Conservation (phyloP, 2,888 invertebrate species). For the Branchellion lobata region DNA sequence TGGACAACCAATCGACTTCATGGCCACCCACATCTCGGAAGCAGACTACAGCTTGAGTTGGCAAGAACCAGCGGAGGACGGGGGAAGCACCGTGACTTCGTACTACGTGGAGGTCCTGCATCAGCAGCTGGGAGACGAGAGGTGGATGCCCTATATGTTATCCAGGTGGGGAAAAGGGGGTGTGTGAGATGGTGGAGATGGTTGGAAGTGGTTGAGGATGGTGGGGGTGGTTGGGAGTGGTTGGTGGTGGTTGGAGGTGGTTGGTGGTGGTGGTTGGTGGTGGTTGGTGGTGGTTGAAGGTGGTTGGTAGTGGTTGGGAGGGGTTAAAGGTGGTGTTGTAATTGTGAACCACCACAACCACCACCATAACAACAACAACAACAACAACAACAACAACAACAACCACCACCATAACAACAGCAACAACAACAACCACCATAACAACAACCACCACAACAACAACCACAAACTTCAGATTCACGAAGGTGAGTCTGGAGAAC, state of each 20-base stretch:
- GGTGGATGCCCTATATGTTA: constrained; percentile 28
- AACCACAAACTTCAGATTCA: constrained; percentile 5
- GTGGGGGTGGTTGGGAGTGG: background rate
- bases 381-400: too few species aligned
- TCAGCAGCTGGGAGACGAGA: background rate
- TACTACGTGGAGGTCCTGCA: constrained; percentile 36
- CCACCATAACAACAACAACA: too few species aligned
- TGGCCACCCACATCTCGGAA: background rate
- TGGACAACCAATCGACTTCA: background rate
- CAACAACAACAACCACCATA: too few species aligned
- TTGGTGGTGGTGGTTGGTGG: background rate
- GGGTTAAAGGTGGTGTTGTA: background rate
- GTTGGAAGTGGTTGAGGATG: background rate
- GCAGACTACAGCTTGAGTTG: constrained; percentile 6
- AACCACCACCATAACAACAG: too few species aligned
- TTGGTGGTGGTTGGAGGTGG: background rate
- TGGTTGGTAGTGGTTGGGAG: too few species aligned
- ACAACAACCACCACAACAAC: too few species aligned
- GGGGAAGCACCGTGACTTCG: constrained; percentile 30
- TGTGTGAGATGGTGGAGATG: background rate
- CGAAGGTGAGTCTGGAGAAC: constrained; percentile 23
- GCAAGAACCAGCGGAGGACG: constrained; percentile 35
- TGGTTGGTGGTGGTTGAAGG: background rate
- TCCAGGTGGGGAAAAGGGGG: background rate
- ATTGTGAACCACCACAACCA: too few species aligned